Conservation (phyloP, 2,113 vertebrate species). For the Prunella fulvescens region DNA sequence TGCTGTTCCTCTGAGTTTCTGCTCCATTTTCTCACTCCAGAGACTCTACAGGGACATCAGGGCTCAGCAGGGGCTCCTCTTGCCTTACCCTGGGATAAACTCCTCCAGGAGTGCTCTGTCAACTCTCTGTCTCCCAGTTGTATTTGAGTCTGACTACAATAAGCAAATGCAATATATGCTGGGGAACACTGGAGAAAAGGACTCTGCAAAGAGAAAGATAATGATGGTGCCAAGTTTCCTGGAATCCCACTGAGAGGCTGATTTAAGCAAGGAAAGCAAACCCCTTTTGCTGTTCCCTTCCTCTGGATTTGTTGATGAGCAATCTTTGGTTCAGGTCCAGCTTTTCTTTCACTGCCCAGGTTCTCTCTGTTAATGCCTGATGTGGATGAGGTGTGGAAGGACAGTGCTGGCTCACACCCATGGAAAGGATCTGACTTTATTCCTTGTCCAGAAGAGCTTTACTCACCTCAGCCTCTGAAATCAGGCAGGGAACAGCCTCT, state of each 20-base stretch:
- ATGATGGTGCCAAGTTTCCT: neutral
- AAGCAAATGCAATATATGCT: neutral
- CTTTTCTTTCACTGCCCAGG: neutral
- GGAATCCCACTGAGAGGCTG: neutral
- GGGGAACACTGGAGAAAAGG: neutral
- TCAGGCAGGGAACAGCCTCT: neutral
- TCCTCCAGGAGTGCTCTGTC: neutral
- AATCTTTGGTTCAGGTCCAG: neutral
- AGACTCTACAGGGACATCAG: neutral
- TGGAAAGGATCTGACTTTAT: neutral
- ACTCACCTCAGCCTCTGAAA: neutral
- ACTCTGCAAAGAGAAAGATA: neutral
- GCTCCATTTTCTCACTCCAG: neutral
- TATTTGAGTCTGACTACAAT: neutral
- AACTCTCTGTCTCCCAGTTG: neutral
- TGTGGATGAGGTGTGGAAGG: neutral
- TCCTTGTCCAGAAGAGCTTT: neutral
- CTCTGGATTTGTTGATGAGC: neutral
- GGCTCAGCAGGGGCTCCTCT: conserved; percentile 4
- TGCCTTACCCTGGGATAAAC: neutral
- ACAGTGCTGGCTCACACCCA: neutral
- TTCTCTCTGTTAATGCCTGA: neutral
- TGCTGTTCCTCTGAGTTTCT: neutral
- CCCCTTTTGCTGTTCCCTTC: neutral
- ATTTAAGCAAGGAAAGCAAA: conserved; percentile 21